These are phyloP conservation scores for Agonopterix alstromeriana DNA, from an alignment of 2,888 invertebrate genomes.

Conservation along the genomic window DNA sequence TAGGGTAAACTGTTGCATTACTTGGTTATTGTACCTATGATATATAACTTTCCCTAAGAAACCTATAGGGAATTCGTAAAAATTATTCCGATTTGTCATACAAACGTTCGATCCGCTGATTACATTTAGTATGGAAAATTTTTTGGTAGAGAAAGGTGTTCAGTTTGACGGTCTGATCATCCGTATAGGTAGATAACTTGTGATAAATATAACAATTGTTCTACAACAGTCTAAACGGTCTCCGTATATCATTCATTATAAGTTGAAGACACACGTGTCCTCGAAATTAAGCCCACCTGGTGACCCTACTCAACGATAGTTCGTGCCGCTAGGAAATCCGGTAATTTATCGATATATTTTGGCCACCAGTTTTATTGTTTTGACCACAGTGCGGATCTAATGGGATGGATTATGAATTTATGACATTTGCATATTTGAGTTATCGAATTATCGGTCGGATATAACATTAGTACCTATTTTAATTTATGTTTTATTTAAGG, in stretches of 20 bases:
- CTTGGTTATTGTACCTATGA: no score
- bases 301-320: slow-evolving; percentile 3
- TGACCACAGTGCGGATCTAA: slow-evolving; percentile 4
- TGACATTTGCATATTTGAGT: slow-evolving; percentile 7
- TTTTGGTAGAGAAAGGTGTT: no score
- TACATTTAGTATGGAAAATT: no score
- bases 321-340: slow-evolving; percentile 2
- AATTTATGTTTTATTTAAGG: no score
- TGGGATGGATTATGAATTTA: slow-evolving; percentile 4
- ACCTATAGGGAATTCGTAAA: no score
- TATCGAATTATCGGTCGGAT: neutral
- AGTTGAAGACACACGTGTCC: neutral
- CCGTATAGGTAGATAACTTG: no score
- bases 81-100: no score
- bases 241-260: neutral
- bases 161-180: no score
- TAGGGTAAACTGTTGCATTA: no score
- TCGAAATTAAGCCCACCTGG: neutral
- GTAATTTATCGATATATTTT: slow-evolving; percentile 9
- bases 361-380: slow-evolving; percentile 9
- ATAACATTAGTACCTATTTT: no score
- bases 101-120: no score
- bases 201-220: neutral
- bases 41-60: no score
- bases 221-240: neutral